Percentiles rank a stretch among this genome's conserved stretches.
These are phyloP conservation scores for Mus caroli DNA, from an alignment of 2,797 vertebrate genomes.

Conservation along the genomic window DNA sequence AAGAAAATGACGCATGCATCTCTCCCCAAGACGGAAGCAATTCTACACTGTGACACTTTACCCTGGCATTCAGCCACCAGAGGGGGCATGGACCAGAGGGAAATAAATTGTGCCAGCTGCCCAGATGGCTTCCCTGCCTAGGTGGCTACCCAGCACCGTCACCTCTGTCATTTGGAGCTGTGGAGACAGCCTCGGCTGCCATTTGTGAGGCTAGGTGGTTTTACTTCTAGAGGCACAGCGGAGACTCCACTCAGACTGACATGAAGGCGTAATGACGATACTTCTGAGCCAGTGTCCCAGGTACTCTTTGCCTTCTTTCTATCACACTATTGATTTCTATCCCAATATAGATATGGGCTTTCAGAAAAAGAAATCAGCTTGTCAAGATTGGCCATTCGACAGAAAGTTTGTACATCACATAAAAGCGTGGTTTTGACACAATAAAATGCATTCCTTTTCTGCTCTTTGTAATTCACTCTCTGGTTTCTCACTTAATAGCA, in stretches of 20 bases:
- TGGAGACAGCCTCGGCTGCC: background rate
- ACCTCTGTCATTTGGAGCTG: conserved; percentile 13
- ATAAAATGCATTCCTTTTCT: conserved; percentile 82
- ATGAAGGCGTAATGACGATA: background rate
- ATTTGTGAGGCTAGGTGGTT: background rate
- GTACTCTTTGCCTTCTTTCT: conserved; percentile 57
- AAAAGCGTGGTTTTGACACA: conserved; percentile 84
- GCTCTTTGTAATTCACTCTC: conserved; percentile 86
- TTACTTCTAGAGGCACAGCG: background rate
- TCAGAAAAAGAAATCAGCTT: conserved; percentile 70
- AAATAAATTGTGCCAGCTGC: conserved; percentile 61
- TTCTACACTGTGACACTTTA: conserved; percentile 58
- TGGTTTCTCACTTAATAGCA: conserved; percentile 86
- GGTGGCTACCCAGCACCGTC: background rate
- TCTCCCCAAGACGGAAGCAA: conserved; percentile 17
- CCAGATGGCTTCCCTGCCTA: conserved; percentile 36
- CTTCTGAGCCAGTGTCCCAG: background rate
- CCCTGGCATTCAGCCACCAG: conserved; percentile 75
- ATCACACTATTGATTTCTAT: conserved; percentile 63
- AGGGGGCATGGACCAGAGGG: conserved; percentile 66
- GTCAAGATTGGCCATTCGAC: conserved; percentile 79
- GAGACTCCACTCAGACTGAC: background rate
- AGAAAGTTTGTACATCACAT: conserved; percentile 81
- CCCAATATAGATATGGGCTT: conserved; percentile 67
- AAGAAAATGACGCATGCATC: background rate